Percentiles rank a stretch among this genome's conserved stretches.
Conservation (phyloP, 2,888 invertebrate species). For the Nemurella pictetii region DNA sequence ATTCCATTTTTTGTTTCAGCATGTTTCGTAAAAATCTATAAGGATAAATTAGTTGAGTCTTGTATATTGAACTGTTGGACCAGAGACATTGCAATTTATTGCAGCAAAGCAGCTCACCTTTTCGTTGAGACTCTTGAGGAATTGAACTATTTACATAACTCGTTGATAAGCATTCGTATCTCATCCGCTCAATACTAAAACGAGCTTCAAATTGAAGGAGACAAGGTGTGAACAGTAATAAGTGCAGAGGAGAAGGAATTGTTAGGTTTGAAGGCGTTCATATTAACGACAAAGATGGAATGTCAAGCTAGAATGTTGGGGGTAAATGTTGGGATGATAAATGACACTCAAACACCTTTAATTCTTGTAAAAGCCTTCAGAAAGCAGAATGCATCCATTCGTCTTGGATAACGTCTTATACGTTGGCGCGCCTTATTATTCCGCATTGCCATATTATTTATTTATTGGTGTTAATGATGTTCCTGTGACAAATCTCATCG, state of each 20-base stretch:
- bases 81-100: no score
- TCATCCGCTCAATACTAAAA: not conserved
- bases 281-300: not conserved
- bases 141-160: not conserved
- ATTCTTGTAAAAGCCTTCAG: constrained; percentile 10
- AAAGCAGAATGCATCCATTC: not conserved
- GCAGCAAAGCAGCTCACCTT: no score
- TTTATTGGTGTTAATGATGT: not conserved
- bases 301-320: not conserved
- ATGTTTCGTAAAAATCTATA: not conserved
- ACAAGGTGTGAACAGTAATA: not conserved
- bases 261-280: not conserved
- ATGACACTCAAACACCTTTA: constrained; percentile 22
- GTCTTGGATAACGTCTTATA: not conserved
- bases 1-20: not conserved
- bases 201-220: not conserved
- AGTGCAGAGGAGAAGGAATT: not conserved
- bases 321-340: constrained; percentile 22
- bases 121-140: not conserved
- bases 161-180: not conserved
- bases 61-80: no score
- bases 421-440: not conserved
- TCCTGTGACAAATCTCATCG: no score
- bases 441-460: not conserved
- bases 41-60: no score